Conservation (phyloP, 2,797 vertebrate species). For the Esox lucius region DNA sequence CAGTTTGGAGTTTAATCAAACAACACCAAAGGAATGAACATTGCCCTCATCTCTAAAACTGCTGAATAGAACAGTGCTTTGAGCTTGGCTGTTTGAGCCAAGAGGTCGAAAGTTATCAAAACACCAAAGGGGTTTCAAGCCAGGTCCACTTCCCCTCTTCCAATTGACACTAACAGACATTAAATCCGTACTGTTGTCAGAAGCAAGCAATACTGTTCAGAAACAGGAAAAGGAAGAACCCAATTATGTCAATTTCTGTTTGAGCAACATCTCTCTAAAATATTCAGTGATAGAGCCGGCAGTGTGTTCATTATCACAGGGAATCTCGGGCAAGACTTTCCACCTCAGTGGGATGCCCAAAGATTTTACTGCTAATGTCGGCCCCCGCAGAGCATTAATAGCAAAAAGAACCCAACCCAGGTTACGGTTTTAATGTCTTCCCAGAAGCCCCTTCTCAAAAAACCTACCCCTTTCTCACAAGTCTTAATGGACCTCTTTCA, state of each 20-base stretch:
- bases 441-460: constrained; percentile 33
- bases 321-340: constrained; percentile 20
- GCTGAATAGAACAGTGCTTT: constrained; percentile 8
- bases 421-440: constrained; percentile 59
- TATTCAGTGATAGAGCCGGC: background rate
- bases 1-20: background rate
- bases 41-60: constrained; percentile 2
- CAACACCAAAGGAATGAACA: background rate
- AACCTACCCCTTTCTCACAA: constrained; percentile 45
- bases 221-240: constrained; percentile 14
- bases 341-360: constrained; percentile 2
- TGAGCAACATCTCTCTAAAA: background rate
- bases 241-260: constrained; percentile 1
- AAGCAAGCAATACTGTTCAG: constrained; percentile 4
- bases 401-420: constrained; percentile 51
- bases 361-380: constrained; percentile 32
- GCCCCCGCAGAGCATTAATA: constrained; percentile 40
- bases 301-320: constrained; percentile 14
- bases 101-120: constrained; percentile 13
- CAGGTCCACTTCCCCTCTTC: background rate
- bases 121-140: background rate
- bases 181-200: background rate
- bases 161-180: background rate
- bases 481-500: constrained; percentile 43
- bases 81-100: background rate